Conservation (phyloP, 2,888 invertebrate genomes). For the Cenopis cana region DNA sequence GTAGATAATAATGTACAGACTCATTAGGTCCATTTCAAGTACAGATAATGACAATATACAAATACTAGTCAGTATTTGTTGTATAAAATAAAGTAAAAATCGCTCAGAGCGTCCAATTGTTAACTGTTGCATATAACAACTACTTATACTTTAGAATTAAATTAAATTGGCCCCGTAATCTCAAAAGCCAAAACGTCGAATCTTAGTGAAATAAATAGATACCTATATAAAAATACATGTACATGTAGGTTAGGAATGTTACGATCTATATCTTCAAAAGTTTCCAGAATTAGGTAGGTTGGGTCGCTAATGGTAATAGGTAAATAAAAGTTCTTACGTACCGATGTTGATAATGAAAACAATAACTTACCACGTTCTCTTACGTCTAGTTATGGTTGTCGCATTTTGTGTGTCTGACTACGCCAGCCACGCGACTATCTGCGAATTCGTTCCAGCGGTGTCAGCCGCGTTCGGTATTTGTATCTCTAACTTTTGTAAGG, state of each 20-base stretch:
- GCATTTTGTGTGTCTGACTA: too few species aligned
- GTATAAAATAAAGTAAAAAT: constrained; percentile 29
- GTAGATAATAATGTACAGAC: constrained; percentile 16
- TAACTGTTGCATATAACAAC: constrained; percentile 34
- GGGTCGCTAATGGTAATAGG: constrained; percentile 1
- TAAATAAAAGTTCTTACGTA: too few species aligned
- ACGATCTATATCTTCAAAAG: constrained; percentile 3
- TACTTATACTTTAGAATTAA: constrained; percentile 23
- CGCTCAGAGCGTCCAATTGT: constrained; percentile 45
- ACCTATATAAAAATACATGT: constrained; percentile 26
- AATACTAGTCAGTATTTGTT: constrained; percentile 34
- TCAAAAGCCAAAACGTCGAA: constrained; percentile 30
- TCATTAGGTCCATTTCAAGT: constrained; percentile 32
- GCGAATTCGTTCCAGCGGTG: too few species aligned
- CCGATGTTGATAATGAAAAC: too few species aligned
- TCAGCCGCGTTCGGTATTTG: too few species aligned
- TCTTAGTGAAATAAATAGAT: constrained; percentile 21
- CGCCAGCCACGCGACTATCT: too few species aligned
- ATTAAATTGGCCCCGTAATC: constrained; percentile 28
- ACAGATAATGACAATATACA: constrained; percentile 43
- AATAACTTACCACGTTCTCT: too few species aligned
- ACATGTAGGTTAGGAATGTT: constrained; percentile 35
- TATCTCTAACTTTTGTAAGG: too few species aligned
- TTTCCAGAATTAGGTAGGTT: not conserved
- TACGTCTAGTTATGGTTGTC: too few species aligned